These are phyloP conservation scores for Psittacula echo DNA, from an alignment of 2,797 vertebrate genomes.

Conservation along the genomic window DNA sequence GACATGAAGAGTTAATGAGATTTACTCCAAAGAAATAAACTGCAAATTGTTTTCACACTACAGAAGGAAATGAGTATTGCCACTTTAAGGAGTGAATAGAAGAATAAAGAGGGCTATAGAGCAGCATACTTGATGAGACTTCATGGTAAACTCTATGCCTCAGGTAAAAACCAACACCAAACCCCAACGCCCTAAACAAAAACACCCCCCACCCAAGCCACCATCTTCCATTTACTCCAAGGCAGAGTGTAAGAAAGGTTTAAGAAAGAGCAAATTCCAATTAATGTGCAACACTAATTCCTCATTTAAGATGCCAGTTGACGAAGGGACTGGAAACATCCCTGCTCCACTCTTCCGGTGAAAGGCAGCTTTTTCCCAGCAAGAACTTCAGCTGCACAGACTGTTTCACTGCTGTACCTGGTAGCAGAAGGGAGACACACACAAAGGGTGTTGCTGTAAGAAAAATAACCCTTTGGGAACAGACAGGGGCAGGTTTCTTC, in stretches of 20 bases:
- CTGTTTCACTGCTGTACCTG: neutral
- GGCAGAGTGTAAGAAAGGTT: rapidly evolving
- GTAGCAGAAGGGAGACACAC: neutral
- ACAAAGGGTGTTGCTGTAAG: neutral
- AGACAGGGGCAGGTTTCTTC: neutral
- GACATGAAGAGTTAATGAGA: neutral
- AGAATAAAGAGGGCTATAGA: neutral
- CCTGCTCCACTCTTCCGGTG: neutral
- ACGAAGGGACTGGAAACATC: neutral
- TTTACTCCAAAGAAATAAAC: neutral
- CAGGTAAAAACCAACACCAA: neutral
- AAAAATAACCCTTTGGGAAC: neutral
- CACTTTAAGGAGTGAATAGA: neutral
- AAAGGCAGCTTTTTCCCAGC: neutral
- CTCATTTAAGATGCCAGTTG: neutral
- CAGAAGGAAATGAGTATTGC: constrained; percentile 42
- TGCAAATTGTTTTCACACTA: constrained; percentile 19
- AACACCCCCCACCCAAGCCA: neutral
- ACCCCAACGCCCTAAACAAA: neutral
- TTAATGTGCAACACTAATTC: neutral
- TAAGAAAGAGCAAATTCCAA: neutral
- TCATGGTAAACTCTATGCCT: neutral
- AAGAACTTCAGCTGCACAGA: neutral
- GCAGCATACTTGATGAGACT: neutral
- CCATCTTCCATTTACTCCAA: neutral